Conservation (phyloP, 2,888 invertebrate species). For the Poecilus cupreus region DNA sequence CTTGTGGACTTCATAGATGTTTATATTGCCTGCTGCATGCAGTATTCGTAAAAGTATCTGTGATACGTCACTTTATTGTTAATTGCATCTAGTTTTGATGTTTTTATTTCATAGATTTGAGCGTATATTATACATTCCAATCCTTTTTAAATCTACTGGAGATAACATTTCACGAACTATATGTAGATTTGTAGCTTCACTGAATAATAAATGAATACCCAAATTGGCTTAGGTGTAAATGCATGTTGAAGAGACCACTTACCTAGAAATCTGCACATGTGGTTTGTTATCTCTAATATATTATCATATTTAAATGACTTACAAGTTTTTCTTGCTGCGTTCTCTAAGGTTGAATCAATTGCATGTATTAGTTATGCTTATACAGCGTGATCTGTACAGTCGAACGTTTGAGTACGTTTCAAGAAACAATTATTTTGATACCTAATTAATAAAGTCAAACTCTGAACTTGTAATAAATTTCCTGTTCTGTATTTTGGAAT, state of each 20-base stretch:
- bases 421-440: not conserved
- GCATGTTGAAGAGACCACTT: not conserved
- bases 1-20: conserved; percentile 47
- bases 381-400: not conserved
- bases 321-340: not conserved
- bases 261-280: not conserved
- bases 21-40: conserved; percentile 52
- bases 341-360: not conserved
- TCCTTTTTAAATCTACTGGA: not conserved
- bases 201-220: too few species aligned
- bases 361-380: not conserved
- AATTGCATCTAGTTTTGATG: conserved; percentile 49
- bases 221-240: not conserved
- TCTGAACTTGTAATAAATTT: too few species aligned
- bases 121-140: conserved; percentile 3
- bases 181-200: not conserved
- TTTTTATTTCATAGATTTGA: conserved; percentile 24
- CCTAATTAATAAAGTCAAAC: too few species aligned
- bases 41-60: conserved; percentile 37
- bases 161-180: not conserved
- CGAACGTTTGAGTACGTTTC: not conserved
- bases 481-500: too few species aligned
- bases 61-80: conserved; percentile 31
- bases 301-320: not conserved
- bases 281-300: conserved; percentile 5